Percentiles rank a stretch among this genome's conserved stretches.
Evolutionary conservation across 37 sponge, comb jelly and placozoan species (phyloP).

Genomic region (Ephydatia muelleri): DNA sequence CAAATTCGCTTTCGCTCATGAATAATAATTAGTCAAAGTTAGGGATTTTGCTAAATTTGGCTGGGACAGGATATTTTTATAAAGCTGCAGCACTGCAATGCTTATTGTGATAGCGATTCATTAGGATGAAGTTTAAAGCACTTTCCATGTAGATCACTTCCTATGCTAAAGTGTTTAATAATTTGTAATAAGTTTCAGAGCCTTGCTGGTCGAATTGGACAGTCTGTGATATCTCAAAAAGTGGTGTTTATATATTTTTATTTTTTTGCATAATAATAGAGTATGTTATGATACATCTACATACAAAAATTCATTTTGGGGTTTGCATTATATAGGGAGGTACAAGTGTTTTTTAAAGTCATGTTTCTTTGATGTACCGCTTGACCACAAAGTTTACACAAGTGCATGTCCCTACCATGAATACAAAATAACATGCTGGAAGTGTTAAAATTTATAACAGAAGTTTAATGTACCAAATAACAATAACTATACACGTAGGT

Average conservation of each 20-base stretch:
- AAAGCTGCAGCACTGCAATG: neutral
- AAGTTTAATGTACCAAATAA: neutral
- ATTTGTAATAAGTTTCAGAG: neutral
- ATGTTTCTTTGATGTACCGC: neutral
- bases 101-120: neutral
- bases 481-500: neutral
- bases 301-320: neutral
- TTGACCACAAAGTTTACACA: neutral
- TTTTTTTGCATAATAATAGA: neutral
- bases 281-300: neutral
- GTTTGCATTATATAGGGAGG: neutral
- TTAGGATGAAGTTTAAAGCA: neutral
- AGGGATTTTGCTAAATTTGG: no score
- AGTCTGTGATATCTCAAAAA: neutral
- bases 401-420: neutral
- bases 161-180: neutral
- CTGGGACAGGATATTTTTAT: neutral
- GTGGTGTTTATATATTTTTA: neutral
- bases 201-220: neutral
- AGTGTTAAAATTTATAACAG: neutral
- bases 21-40: no score
- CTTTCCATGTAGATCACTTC: neutral
- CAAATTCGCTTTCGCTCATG: no score
- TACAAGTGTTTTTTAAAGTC: neutral
- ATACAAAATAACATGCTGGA: neutral